Percentiles rank a stretch among this genome's conserved stretches.
Conservation (phyloP, 2,113 vertebrate species). For the Polypterus bichir region DNA sequence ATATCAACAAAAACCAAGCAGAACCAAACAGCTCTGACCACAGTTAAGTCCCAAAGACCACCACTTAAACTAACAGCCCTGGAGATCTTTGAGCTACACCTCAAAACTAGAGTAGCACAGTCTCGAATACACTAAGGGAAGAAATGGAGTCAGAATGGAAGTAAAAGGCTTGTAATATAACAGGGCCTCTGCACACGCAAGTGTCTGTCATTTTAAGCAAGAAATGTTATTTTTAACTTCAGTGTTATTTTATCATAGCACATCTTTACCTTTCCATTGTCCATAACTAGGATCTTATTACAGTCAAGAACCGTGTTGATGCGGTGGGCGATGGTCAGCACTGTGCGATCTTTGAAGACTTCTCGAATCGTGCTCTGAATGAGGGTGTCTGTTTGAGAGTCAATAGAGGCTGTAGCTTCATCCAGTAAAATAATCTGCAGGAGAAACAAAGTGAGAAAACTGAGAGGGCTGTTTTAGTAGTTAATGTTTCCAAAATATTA, state of each 20-base stretch:
- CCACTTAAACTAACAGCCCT: too few relatives aligned
- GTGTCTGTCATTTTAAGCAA: background rate
- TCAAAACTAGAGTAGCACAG: too few relatives aligned
- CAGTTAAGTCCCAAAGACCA: too few relatives aligned
- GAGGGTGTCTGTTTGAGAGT: slow-evolving; percentile 58
- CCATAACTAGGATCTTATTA: slow-evolving; percentile 64
- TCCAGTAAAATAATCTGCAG: slow-evolving; percentile 67
- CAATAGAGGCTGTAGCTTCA: slow-evolving; percentile 72
- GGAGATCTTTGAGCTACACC: too few relatives aligned
- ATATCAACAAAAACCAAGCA: too few relatives aligned
- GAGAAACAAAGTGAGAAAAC: background rate
- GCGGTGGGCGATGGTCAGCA: slow-evolving; percentile 67
- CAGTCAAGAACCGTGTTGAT: slow-evolving; percentile 59
- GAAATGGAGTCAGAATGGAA: background rate
- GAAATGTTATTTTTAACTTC: background rate
- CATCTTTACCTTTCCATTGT: slow-evolving; percentile 51
- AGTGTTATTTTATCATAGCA: background rate
- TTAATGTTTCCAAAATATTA: too few relatives aligned
- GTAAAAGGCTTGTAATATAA: background rate
- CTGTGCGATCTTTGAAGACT: slow-evolving; percentile 53
- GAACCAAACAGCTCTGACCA: too few relatives aligned
- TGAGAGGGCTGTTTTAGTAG: background rate
- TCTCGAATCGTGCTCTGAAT: slow-evolving; percentile 64
- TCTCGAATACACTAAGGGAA: too few relatives aligned
- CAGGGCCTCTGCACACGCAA: too few relatives aligned